Conservation (phyloP, 1,140 invertebrate genomes). For the Colletes gigas region DNA sequence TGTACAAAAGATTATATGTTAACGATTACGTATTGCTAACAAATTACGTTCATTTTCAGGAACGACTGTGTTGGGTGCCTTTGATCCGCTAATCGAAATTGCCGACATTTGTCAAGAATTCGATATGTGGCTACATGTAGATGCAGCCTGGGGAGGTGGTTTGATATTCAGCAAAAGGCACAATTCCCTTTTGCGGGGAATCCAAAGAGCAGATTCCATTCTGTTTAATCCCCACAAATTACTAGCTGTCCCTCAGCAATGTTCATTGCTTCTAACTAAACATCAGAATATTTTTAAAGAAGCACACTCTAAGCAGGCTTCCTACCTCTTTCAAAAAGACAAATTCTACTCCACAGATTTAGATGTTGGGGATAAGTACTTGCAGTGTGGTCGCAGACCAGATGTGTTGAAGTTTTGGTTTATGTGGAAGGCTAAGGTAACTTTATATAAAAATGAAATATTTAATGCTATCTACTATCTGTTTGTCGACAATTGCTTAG, state of each 20-base stretch:
- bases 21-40: neutral
- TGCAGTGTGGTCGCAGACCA: constrained; percentile 96
- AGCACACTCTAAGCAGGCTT: constrained; percentile 89
- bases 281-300: constrained; percentile 86
- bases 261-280: constrained; percentile 89
- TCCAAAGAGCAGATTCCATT: constrained; percentile 90
- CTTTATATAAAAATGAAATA: neutral
- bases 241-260: constrained; percentile 93
- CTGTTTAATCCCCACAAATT: constrained; percentile 97
- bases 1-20: neutral
- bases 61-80: constrained; percentile 97
- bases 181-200: constrained; percentile 84
- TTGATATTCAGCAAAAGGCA: constrained; percentile 88
- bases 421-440: constrained; percentile 88
- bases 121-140: constrained; percentile 97
- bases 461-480: neutral
- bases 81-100: constrained; percentile 96
- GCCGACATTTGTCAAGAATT: constrained; percentile 98
- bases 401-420: constrained; percentile 97
- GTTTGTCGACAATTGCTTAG: neutral
- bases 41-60: constrained; percentile 79
- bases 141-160: constrained; percentile 94
- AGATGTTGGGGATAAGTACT: constrained; percentile 95
- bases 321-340: constrained; percentile 95
- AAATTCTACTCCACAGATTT: constrained; percentile 95